Base-by-base conservation (phyloP, 2,113 vertebrate genomes). In the Colinus virginianus region DNA sequence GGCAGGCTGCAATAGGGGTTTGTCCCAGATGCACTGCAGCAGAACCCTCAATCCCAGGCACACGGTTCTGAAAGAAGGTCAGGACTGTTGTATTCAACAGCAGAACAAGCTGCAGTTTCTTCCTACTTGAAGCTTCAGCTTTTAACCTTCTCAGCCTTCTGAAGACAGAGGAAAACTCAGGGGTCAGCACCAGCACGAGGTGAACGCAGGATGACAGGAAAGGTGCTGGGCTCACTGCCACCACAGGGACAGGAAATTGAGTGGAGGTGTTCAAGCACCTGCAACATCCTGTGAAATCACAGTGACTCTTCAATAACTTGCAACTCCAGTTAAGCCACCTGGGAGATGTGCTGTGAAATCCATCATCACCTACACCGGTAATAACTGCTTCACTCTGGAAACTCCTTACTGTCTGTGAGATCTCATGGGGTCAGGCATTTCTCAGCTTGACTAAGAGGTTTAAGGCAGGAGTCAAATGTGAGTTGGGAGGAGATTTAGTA, bases 321-420 rank as follows among this genome's bases (percentile, higher is more conserved):
- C 90, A 90, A 85, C 87, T 93, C 93, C 90, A 61, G 93, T 75
- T 85, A 43, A 88, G 53, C 51, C 76, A 90, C 87, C 72, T 71
- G 85, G 76, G 90, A 94, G 72, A 95, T 77, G 40, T 49, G 53
- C 90, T 36, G 51, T 1, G 4, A 92, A 87, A 95, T 53, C 61
- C 56, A 86, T 85, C 89, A 89, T 69, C 84, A 56, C 94, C 76
- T 71, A 4, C 82, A 71, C 70, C 30, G 64, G 64, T 77, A 91
- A 84, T 90, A 79, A 89, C 68, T 84, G 56, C 87, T 85, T 71
- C 90, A 63, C 80, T 25, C 61, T 78, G 81, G 91, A 79, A 96
- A 94, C 94, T 96, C 94, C 84, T 94, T 80, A 34, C 91, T 71
- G 36, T 62, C 56, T 71, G 51, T 42, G 36, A 17, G 38, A 79